Percentiles rank a stretch among this genome's conserved stretches.
Conservation (phyloP, 2,888 invertebrate species). For the Loripinus fragilis region DNA sequence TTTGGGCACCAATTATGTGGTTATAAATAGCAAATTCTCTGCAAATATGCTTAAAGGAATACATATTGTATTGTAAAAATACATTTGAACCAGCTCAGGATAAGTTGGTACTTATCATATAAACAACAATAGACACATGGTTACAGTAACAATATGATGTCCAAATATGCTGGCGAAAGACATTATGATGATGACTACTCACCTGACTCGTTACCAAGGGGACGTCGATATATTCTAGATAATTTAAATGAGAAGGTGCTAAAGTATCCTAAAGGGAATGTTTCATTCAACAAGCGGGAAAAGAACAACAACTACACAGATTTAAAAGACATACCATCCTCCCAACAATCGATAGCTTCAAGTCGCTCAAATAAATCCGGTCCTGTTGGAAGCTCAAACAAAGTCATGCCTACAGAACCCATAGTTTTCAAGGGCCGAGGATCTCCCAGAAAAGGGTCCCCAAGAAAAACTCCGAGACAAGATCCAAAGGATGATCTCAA, state of each 20-base stretch:
- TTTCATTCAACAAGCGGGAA: conserved; percentile 13
- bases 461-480: conserved; percentile 17
- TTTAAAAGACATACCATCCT: conserved; percentile 37
- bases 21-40: too few relatives aligned
- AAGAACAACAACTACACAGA: conserved; percentile 26
- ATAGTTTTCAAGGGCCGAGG: not conserved
- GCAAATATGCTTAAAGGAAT: too few relatives aligned
- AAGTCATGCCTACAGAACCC: conserved; percentile 47
- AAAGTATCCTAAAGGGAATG: conserved; percentile 15
- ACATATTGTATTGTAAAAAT: too few relatives aligned
- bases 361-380: conserved; percentile 32
- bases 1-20: too few relatives aligned
- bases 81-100: too few relatives aligned
- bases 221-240: conserved; percentile 50
- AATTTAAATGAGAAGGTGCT: conserved; percentile 50
- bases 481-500: conserved; percentile 14
- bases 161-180: conserved; percentile 43
- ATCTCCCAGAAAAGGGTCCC: conserved; percentile 43
- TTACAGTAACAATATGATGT: conserved; percentile 37
- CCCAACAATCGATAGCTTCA: conserved; percentile 29
- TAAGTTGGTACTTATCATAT: too few relatives aligned
- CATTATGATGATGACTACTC: conserved; percentile 30
- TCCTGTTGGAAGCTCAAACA: conserved; percentile 51
- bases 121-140: too few relatives aligned
- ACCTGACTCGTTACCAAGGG: conserved; percentile 45